These are phyloP conservation scores for Papilio xuthus DNA, from an alignment of 1,140 invertebrate genomes.

Conservation along the genomic window DNA sequence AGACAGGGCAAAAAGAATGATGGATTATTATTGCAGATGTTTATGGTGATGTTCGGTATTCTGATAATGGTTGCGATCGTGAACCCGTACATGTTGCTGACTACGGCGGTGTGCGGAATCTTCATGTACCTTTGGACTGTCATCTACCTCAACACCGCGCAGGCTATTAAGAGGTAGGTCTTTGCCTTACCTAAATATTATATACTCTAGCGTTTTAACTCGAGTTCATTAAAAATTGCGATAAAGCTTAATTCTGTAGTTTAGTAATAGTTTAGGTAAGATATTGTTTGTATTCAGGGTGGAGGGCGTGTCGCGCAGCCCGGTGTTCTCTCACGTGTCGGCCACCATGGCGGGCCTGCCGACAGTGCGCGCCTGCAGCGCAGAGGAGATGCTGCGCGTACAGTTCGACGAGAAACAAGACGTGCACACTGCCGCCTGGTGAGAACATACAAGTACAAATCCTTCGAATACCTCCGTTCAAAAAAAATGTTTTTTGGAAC, in stretches of 20 bases:
- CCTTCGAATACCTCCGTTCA: background rate
- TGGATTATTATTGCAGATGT: slow-evolving; percentile 71
- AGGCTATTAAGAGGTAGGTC: slow-evolving; percentile 87
- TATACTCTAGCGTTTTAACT: too few species aligned
- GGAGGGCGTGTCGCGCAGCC: slow-evolving; percentile 83
- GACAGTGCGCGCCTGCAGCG: slow-evolving; percentile 89
- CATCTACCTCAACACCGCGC: slow-evolving; percentile 89
- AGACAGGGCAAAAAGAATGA: background rate
- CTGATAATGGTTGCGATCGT: slow-evolving; percentile 86
- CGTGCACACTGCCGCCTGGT: slow-evolving; percentile 82
- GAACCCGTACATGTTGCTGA: slow-evolving; percentile 87
- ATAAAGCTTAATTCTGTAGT: too few species aligned
- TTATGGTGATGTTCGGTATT: slow-evolving; percentile 82
- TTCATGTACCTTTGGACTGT: slow-evolving; percentile 87
- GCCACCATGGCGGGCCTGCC: slow-evolving; percentile 90
- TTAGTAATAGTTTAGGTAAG: slow-evolving; percentile 29
- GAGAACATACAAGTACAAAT: slow-evolving; percentile 28
- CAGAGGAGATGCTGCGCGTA: slow-evolving; percentile 86
- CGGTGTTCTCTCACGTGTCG: slow-evolving; percentile 89
- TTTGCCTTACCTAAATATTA: background rate
- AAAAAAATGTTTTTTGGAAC: background rate
- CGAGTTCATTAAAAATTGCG: too few species aligned
- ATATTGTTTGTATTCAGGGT: slow-evolving; percentile 53
- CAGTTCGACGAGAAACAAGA: slow-evolving; percentile 88
- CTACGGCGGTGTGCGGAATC: slow-evolving; percentile 84